Evolutionary conservation across 2,797 vertebrate genomes (phyloP), one percentile per base, ranked within the genome.

Genomic region (Mormyrus hasselquistii): DNA sequence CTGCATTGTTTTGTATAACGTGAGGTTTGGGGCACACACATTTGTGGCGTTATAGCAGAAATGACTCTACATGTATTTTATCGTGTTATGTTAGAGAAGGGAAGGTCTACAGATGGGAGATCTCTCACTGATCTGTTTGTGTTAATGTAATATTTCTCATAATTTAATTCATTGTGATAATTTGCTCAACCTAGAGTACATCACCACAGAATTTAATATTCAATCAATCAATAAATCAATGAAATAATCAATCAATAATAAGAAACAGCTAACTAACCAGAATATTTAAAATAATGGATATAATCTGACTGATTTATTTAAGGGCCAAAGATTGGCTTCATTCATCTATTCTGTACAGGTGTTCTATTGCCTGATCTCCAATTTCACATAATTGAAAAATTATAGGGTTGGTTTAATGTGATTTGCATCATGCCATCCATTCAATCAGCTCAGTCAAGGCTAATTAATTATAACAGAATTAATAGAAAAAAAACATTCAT

Each of bases 371-470:
- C 38, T 82, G 16, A 82, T 22, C 38, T 44, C 19, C 41, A 82
- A 82, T 82, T 82, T 47, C 76, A 82, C 41, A 47, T 82, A 82
- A 82, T 82, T 82, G 41, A 82, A 47, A 82, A 82, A 82, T 82
- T 82, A 82, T 82, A 82, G 76, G 83, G 47, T 50, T 85, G 49
- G 49, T 85, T 85, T 85, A 85, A 52, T 52, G 47, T 85, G 83
- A 85, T 85, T 52, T 85, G 49, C 49, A 85, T 85, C 49, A 85
- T 85, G 83, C 83, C 44, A 52, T 85, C 49, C 83, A 85, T 85
- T 85, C 83, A 85, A 85, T 85, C 76, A 82, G 25, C 49, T 49
- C 49, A 52, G 83, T 52, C 83, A 85, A 85, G 49, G 44, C 44
- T 85, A 85, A 85, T 85, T 85, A 44, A 47, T 82, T 82, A 19